Evolutionary conservation across 2,888 invertebrate species (phyloP), one percentile per base, ranked within the genome.

Genomic region (Dryobota labecula): DNA sequence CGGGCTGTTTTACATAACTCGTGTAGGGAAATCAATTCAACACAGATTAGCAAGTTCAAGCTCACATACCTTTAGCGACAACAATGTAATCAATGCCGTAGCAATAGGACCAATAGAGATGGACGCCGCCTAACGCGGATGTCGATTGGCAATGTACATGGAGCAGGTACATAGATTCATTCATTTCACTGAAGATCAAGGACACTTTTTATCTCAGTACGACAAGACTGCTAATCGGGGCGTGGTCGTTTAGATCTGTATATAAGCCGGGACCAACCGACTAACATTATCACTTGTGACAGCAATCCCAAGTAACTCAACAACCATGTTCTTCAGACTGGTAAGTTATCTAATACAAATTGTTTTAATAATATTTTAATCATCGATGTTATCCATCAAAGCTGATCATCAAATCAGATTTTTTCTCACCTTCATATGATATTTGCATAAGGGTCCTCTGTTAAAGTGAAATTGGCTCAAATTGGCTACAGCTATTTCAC

Each of bases 121-220:
- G 62, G 82, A 66, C 74, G 58, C 77, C 82, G 84, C 78, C 79
- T 86, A 89, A 92, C 85, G 77, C 93, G 93, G 94, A 94, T 93
- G 89, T 92, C 80, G 84, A 87, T 91, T 88, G n/a, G n/a, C n/a
- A n/a, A n/a, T n/a, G 89, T 75, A 71, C 62, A 69, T 85, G 83
- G 73, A 82, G 84, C 79, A 78, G 87, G 87, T 89, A 90, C 87
- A 88, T 84, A 86, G 88, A 89, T 90, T 90, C 84, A 89, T 90
- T 89, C 90, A 90, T 87, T 90, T 90, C 88, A 89, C 82, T 91
- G 94, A 95, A 95, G 94, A 95, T 95, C 95, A 95, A 95, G 95
- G 95, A 92, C 94, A 84, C 88, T 93, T 94, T 94, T 95, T 94
- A 91, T 91, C 75, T 87, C 75, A 80, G 84, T 80, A 82, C 87